Conservation (phyloP, 2,888 invertebrate genomes). For the Hipparchia sbordonii region DNA sequence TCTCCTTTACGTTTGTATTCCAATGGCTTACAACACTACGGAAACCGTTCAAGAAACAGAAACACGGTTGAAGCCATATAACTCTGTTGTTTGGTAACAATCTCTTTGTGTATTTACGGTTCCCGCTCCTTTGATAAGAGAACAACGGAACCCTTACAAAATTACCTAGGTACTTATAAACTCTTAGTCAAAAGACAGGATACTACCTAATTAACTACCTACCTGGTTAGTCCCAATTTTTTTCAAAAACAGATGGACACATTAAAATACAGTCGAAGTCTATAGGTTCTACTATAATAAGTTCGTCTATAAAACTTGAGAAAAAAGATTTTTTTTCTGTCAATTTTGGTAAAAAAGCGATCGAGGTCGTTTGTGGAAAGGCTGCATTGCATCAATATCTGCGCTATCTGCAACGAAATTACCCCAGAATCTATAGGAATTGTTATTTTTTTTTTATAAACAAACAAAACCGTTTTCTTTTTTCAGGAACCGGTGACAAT, state of each 20-base stretch:
- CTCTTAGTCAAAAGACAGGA: not conserved
- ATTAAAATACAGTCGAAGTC: not conserved
- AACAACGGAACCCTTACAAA: not conserved
- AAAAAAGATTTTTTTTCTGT: too few relatives aligned
- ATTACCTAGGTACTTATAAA: not conserved
- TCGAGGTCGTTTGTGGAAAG: too few relatives aligned
- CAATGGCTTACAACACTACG: not conserved
- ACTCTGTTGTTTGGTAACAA: not conserved
- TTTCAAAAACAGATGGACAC: not conserved
- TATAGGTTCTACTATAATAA: too few relatives aligned
- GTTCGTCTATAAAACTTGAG: too few relatives aligned
- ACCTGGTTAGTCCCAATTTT: not conserved
- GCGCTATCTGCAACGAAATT: too few relatives aligned
- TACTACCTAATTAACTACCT: too few relatives aligned
- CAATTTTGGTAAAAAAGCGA: too few relatives aligned
- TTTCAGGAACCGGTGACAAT: conserved; percentile 75
- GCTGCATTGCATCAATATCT: too few relatives aligned
- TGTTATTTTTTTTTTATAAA: not conserved
- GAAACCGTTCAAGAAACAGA: not conserved
- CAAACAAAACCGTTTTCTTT: conserved; percentile 12
- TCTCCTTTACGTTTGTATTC: not conserved
- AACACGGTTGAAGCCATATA: not conserved
- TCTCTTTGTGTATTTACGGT: not conserved
- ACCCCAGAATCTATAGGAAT: not conserved
- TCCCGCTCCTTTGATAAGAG: not conserved